These are phyloP conservation scores for Allolobophora icterica DNA, from an alignment of 2,888 invertebrate species.

Conservation along the genomic window DNA sequence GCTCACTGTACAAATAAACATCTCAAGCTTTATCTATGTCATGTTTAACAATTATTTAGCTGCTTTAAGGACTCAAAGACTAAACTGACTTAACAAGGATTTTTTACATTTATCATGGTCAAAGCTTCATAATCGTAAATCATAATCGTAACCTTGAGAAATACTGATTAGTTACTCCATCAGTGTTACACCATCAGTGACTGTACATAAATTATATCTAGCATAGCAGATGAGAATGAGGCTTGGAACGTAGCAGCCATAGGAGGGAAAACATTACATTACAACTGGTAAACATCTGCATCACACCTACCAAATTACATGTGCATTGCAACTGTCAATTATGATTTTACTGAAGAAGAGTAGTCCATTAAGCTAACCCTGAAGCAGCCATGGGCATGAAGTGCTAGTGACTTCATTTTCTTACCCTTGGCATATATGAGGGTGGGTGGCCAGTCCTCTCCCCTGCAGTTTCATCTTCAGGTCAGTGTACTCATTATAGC, in stretches of 20 bases:
- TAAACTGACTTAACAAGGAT: background rate
- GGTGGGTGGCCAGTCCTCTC: too few species aligned
- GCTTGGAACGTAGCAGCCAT: background rate
- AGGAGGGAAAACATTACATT: background rate
- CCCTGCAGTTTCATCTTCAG: too few species aligned
- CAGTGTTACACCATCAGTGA: background rate
- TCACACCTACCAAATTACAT: background rate
- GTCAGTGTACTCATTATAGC: too few species aligned
- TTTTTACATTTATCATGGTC: background rate
- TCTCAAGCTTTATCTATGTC: background rate
- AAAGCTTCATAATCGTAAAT: background rate
- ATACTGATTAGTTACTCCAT: too few species aligned
- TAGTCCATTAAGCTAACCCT: too few species aligned
- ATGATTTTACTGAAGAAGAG: too few species aligned
- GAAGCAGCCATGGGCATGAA: too few species aligned
- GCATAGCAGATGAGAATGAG: background rate
- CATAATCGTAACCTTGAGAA: too few species aligned
- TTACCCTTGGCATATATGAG: too few species aligned
- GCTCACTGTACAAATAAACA: conserved; percentile 75
- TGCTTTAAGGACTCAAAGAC: background rate
- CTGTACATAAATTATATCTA: background rate
- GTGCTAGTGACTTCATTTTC: too few species aligned
- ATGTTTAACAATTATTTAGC: background rate
- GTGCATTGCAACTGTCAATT: background rate
- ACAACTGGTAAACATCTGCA: background rate